Base-by-base conservation (phyloP, 2,888 invertebrate genomes). In the Leptinotarsa tumamoca region DNA sequence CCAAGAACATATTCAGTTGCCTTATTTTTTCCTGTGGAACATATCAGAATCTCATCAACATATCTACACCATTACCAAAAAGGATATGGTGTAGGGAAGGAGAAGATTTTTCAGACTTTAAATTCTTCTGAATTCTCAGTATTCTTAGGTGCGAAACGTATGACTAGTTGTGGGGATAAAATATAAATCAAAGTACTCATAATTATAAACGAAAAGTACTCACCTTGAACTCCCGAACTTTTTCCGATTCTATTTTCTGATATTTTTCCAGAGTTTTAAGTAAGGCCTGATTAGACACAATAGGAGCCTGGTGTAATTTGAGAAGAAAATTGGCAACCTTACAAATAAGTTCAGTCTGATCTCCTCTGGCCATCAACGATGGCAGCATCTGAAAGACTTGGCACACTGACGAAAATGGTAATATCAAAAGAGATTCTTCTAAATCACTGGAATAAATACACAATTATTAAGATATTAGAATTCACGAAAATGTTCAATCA, bases 341-440 rank as follows among this genome's bases (percentile, higher is more conserved):
- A 76, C 93, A 92, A 73, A 95, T 89, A 72, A 97, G 89, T 89
- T 99, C 98, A 0, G 92, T 90, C 87, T 94, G 89, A 85, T 93
- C 94, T 51, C 93, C 92, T 77, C 92, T 90, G 66, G 90, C 90
- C 66, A 90, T 90, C 14, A 97, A 89, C 7, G 89, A 86, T 0
- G 95, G 93, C 77, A 98, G 88, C 83, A 93, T 90, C 74, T 92
- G 90, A 1, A 99, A 89, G 68, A 98, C 90, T 70, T 95, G 94
- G 84, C 94, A 93, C 1, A 96, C 96, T 71, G 93, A 91, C 69
- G 93, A 91, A 86, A 97, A 96, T 1, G 98, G 97, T 63, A 99
- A 89, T 15, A 98, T 90, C 0, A 98, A 89, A 0, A 99, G 89
- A 0, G 97, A 92, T 88, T 98, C 97, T 88, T 98, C 97, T 77